Conservation (phyloP, 2,888 invertebrate genomes). For the Anagyrus pseudococci region DNA sequence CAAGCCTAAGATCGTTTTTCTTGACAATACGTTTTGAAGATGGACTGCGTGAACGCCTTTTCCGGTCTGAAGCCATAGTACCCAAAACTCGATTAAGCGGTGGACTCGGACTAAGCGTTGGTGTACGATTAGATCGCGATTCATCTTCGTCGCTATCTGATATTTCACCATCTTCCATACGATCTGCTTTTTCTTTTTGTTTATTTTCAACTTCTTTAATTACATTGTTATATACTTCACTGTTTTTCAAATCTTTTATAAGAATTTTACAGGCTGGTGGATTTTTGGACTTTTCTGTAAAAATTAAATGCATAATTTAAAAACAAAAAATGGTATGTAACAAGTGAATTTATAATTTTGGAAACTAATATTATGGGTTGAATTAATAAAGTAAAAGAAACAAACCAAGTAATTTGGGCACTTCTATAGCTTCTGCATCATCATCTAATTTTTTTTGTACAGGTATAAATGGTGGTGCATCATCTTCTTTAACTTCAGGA, state of each 20-base stretch:
- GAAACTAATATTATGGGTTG: not conserved
- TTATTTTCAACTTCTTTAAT: slow-evolving; percentile 72
- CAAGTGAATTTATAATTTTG: not conserved
- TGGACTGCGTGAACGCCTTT: slow-evolving; percentile 44
- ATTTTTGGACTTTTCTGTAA: slow-evolving; percentile 56
- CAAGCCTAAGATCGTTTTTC: slow-evolving; percentile 52
- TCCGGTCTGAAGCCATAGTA: slow-evolving; percentile 41
- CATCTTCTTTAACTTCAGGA: slow-evolving; percentile 37
- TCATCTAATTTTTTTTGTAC: slow-evolving; percentile 61
- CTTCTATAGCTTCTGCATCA: slow-evolving; percentile 57
- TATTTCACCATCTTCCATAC: slow-evolving; percentile 72
- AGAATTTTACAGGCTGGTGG: slow-evolving; percentile 66
- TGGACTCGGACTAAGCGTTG: slow-evolving; percentile 55
- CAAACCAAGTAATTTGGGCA: slow-evolving; percentile 54
- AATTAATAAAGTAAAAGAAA: slow-evolving; percentile 25
- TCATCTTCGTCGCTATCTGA: slow-evolving; percentile 57
- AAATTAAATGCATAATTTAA: slow-evolving; percentile 13
- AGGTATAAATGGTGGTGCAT: slow-evolving; percentile 49
- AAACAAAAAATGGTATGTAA: slow-evolving; percentile 3
- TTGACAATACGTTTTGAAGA: slow-evolving; percentile 27
- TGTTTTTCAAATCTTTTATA: slow-evolving; percentile 74
- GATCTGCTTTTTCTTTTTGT: slow-evolving; percentile 68
- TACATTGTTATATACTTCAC: slow-evolving; percentile 71
- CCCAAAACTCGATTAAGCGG: slow-evolving; percentile 37
- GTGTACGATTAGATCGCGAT: slow-evolving; percentile 43